Percentiles rank a stretch among this genome's conserved stretches.
Evolutionary conservation across 2,888 invertebrate species (phyloP).

Genomic region (Pheosia tremula): DNA sequence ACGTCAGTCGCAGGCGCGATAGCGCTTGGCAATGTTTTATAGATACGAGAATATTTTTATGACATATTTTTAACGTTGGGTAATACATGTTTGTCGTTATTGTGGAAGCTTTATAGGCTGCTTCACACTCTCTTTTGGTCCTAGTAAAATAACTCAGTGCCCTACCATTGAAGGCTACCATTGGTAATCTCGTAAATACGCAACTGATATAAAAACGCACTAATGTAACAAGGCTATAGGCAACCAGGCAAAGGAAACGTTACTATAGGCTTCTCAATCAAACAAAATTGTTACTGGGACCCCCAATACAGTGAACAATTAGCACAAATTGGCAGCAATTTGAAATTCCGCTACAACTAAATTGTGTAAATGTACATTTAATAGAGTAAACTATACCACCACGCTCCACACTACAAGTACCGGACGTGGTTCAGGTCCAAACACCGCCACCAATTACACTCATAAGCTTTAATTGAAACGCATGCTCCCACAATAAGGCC

Average conservation of each 20-base stretch:
- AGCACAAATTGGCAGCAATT: slow-evolving; percentile 15
- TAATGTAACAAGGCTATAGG: not conserved
- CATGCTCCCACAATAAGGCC: slow-evolving; percentile 58
- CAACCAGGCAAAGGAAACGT: no score
- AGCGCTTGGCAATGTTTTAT: no score
- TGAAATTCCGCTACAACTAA: slow-evolving; percentile 25
- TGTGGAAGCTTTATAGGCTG: no score
- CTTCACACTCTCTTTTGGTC: no score
- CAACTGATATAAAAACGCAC: no score
- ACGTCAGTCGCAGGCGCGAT: not conserved
- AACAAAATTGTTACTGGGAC: not conserved
- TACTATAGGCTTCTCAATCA: not conserved
- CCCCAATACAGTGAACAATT: slow-evolving; percentile 5
- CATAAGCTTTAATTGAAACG: slow-evolving; percentile 78
- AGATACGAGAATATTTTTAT: no score
- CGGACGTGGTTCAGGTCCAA: slow-evolving; percentile 23
- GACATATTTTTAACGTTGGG: no score
- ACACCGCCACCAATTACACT: slow-evolving; percentile 67
- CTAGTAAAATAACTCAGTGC: no score
- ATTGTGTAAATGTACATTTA: slow-evolving; percentile 34
- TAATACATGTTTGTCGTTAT: no score
- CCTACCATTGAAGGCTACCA: no score
- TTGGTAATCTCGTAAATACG: no score
- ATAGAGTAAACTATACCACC: slow-evolving; percentile 27
- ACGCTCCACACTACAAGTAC: slow-evolving; percentile 18